Evolutionary conservation across 2,797 vertebrate genomes (phyloP), one percentile per base, ranked within the genome.

Genomic region (Halcyon smyrnensis): DNA sequence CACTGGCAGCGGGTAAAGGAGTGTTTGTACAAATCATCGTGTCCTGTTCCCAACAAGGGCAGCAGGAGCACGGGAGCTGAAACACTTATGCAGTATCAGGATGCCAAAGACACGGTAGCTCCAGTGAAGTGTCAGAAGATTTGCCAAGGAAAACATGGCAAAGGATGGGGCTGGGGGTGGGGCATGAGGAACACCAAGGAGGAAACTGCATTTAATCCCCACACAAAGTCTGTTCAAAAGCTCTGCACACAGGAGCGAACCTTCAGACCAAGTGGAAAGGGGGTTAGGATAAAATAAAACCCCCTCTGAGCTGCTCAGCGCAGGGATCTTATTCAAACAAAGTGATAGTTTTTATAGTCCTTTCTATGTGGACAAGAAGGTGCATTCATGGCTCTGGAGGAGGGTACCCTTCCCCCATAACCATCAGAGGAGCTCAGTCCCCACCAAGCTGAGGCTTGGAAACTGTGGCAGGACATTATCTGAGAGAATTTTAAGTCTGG

Each of bases 141-240:
- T 95, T 97, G 97, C 97, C 97, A 97, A 96, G 84, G 85, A 92
- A 98, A 98, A 97, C 95, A 87, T 16, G 75, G 78, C 56, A 67
- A 74, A 78, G 89, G 87, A 91, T 36, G 62, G 89, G 67, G 64
- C 48, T 84, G 50, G 64, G 39, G 79, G 59, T 69, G 48, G 62
- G 53, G 84, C 54, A 37, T 5, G 53, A 90, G 76, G 86, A 80
- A 74, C 63, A 92, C 67, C 75, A 77, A 63, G 65, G 85, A 93
- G 92, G 83, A 95, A 95, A 91, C 37, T 43, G 71, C 68, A 69
- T 93, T 93, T 77, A 86, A 95, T 94, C 76, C 76, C 77, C 32
- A 91, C 84, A 84, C 0, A 89, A 86, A 94, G 79, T 24, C 86
- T 59, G 84, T 79, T 95, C 90, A 94, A 90, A 94, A 84, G 73